phyloP scores from a whole-genome alignment of 1,140 invertebrate species.

The Drosophila aff. region DNA sequence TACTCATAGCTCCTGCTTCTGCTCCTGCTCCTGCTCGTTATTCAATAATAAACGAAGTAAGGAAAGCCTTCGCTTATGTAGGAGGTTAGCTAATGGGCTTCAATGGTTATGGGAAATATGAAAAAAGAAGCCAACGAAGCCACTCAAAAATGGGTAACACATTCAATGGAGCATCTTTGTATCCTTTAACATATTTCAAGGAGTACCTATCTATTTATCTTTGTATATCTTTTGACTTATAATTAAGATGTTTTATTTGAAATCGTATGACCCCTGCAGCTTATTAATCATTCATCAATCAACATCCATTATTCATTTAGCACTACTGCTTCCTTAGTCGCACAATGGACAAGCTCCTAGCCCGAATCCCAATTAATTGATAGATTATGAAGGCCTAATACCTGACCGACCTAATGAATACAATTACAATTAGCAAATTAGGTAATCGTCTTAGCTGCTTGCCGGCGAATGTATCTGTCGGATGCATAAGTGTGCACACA shows the following conservation, averaged over 20 bases:
- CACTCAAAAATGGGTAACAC: background rate
- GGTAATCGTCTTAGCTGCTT: conserved; percentile 37
- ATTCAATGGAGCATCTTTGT: background rate
- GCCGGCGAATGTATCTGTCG: conserved; percentile 25
- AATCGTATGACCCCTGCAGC: background rate
- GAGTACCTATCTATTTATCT: too few relatives aligned
- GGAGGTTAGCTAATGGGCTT: conserved; percentile 11
- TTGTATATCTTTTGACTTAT: background rate
- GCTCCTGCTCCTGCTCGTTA: background rate
- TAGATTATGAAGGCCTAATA: conserved; percentile 47
- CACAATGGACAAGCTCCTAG: background rate
- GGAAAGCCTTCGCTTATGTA: background rate
- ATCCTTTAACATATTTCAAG: too few relatives aligned
- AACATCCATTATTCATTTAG: conserved; percentile 12
- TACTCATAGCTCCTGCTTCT: background rate
- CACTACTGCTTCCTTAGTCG: background rate
- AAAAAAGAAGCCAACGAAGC: background rate
- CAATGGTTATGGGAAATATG: background rate
- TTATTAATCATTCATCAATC: background rate
- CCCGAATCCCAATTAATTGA: conserved; percentile 34
- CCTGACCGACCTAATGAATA: conserved; percentile 36
- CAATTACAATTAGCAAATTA: conserved; percentile 49
- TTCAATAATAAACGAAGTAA: background rate
- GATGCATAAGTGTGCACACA: conserved; percentile 30
- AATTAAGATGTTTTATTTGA: too few relatives aligned